phyloP scores from a whole-genome alignment of 2,797 vertebrate species.

The Melanotaenia trifasciata region DNA sequence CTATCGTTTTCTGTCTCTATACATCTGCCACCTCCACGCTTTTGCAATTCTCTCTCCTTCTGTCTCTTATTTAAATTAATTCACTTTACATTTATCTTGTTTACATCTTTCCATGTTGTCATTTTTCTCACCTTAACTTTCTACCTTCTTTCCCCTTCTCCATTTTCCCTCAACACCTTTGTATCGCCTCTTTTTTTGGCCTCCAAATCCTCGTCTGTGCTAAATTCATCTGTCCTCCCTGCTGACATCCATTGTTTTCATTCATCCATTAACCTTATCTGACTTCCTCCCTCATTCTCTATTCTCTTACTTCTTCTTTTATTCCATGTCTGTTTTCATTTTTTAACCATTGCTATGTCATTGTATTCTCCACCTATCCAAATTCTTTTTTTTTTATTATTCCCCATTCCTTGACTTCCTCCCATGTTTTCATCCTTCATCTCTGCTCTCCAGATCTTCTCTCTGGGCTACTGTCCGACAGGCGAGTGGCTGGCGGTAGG shows the following conservation, averaged over 20 bases:
- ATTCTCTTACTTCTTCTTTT: slow-evolving; percentile 11
- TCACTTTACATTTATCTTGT: slow-evolving; percentile 25
- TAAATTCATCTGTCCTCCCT: slow-evolving; percentile 22
- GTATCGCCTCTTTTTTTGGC: slow-evolving; percentile 3
- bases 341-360: background rate
- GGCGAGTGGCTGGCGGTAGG: slow-evolving; percentile 56
- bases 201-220: background rate
- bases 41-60: background rate
- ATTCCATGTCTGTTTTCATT: slow-evolving; percentile 27
- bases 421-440: background rate
- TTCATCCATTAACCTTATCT: slow-evolving; percentile 36
- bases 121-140: background rate
- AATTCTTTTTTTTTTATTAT: background rate
- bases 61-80: slow-evolving; percentile 32
- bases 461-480: slow-evolving; percentile 82
- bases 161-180: slow-evolving; percentile 8
- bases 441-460: slow-evolving; percentile 70
- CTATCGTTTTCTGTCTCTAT: slow-evolving; percentile 21
- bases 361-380: background rate
- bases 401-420: background rate
- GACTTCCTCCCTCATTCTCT: slow-evolving; percentile 25
- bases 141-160: background rate
- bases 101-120: background rate
- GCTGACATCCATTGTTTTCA: slow-evolving; percentile 17
- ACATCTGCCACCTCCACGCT: slow-evolving; percentile 20